A percentile compares a stretch with the other conserved stretches of the same genome.
Conservation (phyloP, 2,113 vertebrate species). For the Alligator sinensis region DNA sequence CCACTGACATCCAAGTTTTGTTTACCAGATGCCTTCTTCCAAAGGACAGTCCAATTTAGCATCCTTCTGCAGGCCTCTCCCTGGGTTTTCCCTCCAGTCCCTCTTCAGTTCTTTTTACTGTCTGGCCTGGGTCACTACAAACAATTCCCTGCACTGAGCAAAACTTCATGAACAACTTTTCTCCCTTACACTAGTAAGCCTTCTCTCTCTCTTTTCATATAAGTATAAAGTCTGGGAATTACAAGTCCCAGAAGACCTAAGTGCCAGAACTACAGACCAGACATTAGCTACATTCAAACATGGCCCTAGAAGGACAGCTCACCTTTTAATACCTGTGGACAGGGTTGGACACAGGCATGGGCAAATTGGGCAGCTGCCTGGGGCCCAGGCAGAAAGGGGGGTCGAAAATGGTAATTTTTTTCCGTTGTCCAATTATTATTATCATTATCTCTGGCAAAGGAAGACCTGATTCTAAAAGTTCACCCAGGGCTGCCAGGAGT, state of each 20-base stretch:
- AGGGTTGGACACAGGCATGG: too few relatives aligned
- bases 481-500: not conserved
- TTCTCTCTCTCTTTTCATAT: not conserved
- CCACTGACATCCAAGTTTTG: fast-evolving
- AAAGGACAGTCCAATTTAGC: not conserved
- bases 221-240: not conserved
- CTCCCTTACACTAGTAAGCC: not conserved
- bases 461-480: not conserved
- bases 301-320: too few relatives aligned
- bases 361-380: too few relatives aligned
- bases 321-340: too few relatives aligned
- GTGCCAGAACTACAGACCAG: not conserved
- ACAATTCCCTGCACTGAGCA: not conserved
- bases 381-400: too few relatives aligned
- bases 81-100: fast-evolving
- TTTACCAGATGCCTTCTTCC: not conserved
- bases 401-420: too few relatives aligned
- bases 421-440: too few relatives aligned
- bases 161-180: not conserved
- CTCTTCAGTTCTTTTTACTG: not conserved
- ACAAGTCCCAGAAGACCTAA: not conserved
- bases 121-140: not conserved
- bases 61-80: fast-evolving
- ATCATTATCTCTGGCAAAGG: too few relatives aligned
- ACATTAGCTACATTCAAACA: not conserved